A percentile compares a stretch with the other conserved stretches of the same genome.
These are phyloP conservation scores for Cololabis saira DNA, from an alignment of 2,113 vertebrate genomes.

Conservation along the genomic window DNA sequence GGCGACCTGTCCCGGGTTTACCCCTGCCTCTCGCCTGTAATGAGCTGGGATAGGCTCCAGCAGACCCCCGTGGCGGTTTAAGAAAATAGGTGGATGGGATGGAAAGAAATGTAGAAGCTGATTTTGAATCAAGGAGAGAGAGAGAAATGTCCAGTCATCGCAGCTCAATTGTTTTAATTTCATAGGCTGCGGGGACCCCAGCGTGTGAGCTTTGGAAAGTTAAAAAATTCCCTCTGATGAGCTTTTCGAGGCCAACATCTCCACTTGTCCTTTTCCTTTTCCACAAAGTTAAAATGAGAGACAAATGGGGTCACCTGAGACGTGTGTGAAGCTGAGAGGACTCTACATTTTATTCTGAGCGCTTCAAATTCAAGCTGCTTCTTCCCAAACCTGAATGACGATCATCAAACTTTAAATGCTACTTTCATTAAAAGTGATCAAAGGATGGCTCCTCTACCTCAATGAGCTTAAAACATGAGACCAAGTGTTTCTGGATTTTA, in stretches of 20 bases:
- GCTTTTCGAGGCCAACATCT: neutral
- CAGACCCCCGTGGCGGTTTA: no score
- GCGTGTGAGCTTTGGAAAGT: no score
- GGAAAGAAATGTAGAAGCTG: no score
- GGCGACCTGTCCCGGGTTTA: no score
- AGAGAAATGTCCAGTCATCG: neutral
- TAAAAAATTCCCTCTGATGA: neutral
- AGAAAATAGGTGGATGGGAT: no score
- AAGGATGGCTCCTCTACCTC: slow-evolving; percentile 28
- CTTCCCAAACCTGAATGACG: slow-evolving; percentile 20
- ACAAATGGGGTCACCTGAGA: neutral
- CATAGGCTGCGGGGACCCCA: no score
- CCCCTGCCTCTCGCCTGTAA: no score
- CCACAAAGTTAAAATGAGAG: neutral
- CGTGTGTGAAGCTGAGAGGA: neutral
- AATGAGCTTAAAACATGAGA: slow-evolving; percentile 23
- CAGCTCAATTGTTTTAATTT: neutral
- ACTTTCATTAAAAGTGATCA: slow-evolving; percentile 19
- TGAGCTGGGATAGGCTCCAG: no score
- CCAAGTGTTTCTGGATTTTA: slow-evolving; percentile 34
- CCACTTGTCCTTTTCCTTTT: neutral
- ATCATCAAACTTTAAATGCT: slow-evolving; percentile 40
- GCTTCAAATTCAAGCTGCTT: neutral
- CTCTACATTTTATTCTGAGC: neutral
- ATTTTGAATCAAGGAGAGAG: no score